Base-by-base conservation (phyloP, 1,140 invertebrate species). In the Cydia fagiglandana region DNA sequence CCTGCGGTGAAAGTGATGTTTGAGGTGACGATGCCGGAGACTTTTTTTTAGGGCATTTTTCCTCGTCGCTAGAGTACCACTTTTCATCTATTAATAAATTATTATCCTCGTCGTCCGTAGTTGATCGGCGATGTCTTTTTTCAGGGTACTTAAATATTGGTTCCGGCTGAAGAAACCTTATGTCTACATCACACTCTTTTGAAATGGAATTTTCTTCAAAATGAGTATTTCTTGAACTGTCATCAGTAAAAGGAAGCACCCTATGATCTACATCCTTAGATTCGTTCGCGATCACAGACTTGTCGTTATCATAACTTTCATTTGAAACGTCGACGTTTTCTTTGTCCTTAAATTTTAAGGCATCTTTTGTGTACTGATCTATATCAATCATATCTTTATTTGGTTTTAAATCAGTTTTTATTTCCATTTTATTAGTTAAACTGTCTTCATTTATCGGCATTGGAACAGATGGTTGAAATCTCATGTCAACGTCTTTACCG, bases 11-110 rank as follows among this genome's bases (percentile, higher is more conserved):
- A 74, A 84, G 79, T 20, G 85, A 82, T 5, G 78, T 83, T 75
- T 81, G 82, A 17, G 89, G 89, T 12, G 90, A 91, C 28, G 83
- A 81, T 28, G 47, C 75, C 2, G 91, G 91, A 61, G 87, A 93
- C 76, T 88, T 93, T 68, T 83, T 90, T 87, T 89, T 93, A 5
- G 30, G 83, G 24, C 86, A 85, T 68, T 91, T 93, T 79, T 96
- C 95, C 78, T 96, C 95, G 73, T 97, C 96, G 80, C 96, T 96
- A 0, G 96, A 96, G 85, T 96, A 97, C 96, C 96, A 96, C 84
- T 96, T 95, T 76, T 96, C 96, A 77, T 95, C 94, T 73, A 94
- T 93, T 78, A 94, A 90, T 45, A 94, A 91, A 79, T 93, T 93
- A 74, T 94, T 94, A 50, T 94, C 88, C 61, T 94, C 93, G 74